phyloP scores from a whole-genome alignment of 2,888 invertebrate genomes.

The Hydrotaea diabolus region DNA sequence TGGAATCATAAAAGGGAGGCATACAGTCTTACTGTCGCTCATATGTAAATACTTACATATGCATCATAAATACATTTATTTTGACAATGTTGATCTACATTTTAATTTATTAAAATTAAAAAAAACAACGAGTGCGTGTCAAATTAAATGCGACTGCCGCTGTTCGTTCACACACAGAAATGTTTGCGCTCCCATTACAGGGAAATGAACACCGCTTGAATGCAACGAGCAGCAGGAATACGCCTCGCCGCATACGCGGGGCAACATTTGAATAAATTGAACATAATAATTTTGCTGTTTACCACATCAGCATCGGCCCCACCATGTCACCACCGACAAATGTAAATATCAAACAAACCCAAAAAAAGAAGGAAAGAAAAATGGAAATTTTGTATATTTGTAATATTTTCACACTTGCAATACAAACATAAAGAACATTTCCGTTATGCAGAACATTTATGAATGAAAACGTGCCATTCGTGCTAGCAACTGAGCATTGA shows the following conservation, averaged over 20 bases:
- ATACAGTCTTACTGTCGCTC: no score
- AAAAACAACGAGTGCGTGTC: constrained; percentile 25
- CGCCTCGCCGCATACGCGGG: neutral
- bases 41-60: neutral
- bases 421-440: constrained; percentile 2
- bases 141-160: constrained; percentile 14
- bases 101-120: constrained; percentile 26
- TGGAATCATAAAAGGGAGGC: no score
- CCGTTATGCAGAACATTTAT: constrained; percentile 17
- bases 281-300: constrained; percentile 9
- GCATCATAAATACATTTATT: neutral
- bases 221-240: neutral
- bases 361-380: no score
- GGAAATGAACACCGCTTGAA: neutral
- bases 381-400: constrained; percentile 6
- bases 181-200: constrained; percentile 13
- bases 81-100: constrained; percentile 28
- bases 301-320: neutral
- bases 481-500: neutral
- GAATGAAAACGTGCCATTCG: constrained; percentile 13
- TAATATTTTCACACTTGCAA: neutral
- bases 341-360: neutral
- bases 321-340: neutral
- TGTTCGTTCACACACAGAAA: neutral
- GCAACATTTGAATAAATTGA: constrained; percentile 30